Base-by-base conservation (phyloP, 2,888 invertebrate genomes). In the Biston betularia region DNA sequence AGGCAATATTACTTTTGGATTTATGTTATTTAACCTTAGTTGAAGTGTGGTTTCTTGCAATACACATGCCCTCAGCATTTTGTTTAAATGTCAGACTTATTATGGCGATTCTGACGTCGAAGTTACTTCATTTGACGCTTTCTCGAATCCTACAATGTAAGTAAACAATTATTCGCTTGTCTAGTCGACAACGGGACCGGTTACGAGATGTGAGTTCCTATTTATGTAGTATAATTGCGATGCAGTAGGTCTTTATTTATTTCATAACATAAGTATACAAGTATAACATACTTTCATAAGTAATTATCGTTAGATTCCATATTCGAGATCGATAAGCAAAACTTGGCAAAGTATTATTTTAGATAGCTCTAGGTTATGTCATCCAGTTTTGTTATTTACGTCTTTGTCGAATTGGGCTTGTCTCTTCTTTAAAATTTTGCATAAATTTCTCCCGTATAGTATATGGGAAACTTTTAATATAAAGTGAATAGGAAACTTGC, bases 101-200 rank as follows among this genome's bases (percentile, higher is more conserved):
- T 50, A 52, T 14, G 9, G 35, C 35, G 5, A 35, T 7, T 15
- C n/a, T 53, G 15, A 14, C 38, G 10, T 15, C 11, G 15, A 50
- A 34, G 49, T 34, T 24, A n/a, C 38, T 15, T 44, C 15, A 45
- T 56, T 65, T 46, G 46, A 57, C 62, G 66, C 57, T 66, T 57
- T 62, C 57, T 44, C 62, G 55, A 40, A 7, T 58, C 44, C 45
- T 56, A 69, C 66, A 70, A 65, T 71, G 69, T 74, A 70, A 65
- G 58, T 61, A 59, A 68, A 70, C 64, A 69, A 70, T 74, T 68
- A 68, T 49, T 14, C 56, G 71, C 58, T 45, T 63, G 69, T 70
- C 69, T 53, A 33, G 65, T 46, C 58, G 44, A 45, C 61, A 48
- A 58, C 60, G 54, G 70, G 46, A 65, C 52, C 54, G 58, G 62